Evolutionary conservation across 1,140 invertebrate genomes (phyloP).

Genomic region (Drosophila paulistorum): DNA sequence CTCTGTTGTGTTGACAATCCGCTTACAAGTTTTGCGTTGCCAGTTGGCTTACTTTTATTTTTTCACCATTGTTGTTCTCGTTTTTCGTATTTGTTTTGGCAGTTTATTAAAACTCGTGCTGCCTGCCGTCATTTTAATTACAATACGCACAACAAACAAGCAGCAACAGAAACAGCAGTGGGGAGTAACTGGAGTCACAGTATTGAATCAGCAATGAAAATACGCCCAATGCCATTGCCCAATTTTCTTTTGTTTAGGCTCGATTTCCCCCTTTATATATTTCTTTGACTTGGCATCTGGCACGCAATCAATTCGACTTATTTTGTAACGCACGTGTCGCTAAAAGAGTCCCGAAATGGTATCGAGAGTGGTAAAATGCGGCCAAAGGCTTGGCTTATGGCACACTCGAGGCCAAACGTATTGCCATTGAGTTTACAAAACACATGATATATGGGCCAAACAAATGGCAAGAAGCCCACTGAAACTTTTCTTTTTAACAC

Average conservation of each 20-base stretch:
- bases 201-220: constrained; percentile 13
- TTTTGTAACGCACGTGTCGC: constrained; percentile 46
- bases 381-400: constrained; percentile 40
- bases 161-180: constrained; percentile 12
- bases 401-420: constrained; percentile 29
- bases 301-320: constrained; percentile 75
- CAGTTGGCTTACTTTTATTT: constrained; percentile 38
- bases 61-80: not conserved
- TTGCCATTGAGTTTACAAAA: constrained; percentile 55
- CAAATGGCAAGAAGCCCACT: constrained; percentile 16
- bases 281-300: constrained; percentile 46
- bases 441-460: constrained; percentile 62
- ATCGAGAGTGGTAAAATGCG: not conserved
- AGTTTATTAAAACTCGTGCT: constrained; percentile 73
- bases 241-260: constrained; percentile 30
- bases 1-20: constrained; percentile 34
- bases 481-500: not conserved
- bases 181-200: not conserved
- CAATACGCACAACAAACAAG: constrained; percentile 48
- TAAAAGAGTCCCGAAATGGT: constrained; percentile 32
- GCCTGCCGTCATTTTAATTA: constrained; percentile 75
- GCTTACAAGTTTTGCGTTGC: constrained; percentile 54
- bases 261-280: constrained; percentile 37
- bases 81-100: constrained; percentile 66
- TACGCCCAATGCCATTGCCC: constrained; percentile 7